Conservation (phyloP, 2,797 vertebrate genomes). For the Kryptopterus vitreolus region DNA sequence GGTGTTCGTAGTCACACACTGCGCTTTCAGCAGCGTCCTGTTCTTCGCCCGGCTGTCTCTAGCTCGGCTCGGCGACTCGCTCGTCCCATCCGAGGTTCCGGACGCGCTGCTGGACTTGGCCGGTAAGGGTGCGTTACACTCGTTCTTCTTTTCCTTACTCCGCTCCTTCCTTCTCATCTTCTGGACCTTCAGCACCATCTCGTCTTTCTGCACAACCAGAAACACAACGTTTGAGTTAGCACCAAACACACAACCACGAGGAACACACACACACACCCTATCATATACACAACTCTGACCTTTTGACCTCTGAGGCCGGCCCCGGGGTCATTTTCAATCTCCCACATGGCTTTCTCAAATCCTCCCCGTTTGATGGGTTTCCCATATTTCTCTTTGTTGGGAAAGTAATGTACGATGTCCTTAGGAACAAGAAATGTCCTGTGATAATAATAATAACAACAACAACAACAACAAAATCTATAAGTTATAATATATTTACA, state of each 20-base stretch:
- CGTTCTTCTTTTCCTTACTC: background rate
- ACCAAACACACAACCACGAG: background rate
- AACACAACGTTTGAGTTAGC: background rate
- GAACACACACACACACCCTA: too few species aligned
- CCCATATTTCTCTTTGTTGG: slow-evolving; percentile 82
- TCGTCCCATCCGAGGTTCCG: background rate
- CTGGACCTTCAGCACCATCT: slow-evolving; percentile 19
- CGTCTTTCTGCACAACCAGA: slow-evolving; percentile 49
- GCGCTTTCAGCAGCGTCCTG: background rate
- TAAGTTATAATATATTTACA: background rate
- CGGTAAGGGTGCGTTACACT: background rate
- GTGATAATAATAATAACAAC: background rate
- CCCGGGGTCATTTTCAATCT: slow-evolving; percentile 84
- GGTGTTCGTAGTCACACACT: background rate
- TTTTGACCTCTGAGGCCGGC: slow-evolving; percentile 78
- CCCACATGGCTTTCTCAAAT: slow-evolving; percentile 84
- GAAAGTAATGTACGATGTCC: slow-evolving; percentile 81
- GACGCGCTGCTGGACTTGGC: background rate
- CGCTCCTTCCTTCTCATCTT: slow-evolving; percentile 18
- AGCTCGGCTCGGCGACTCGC: background rate
- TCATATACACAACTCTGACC: slow-evolving; percentile 57
- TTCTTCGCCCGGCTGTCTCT: too few species aligned
- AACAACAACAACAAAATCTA: background rate
- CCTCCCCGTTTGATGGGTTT: slow-evolving; percentile 82
- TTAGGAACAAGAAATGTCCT: slow-evolving; percentile 81